Percentiles rank a stretch among this genome's conserved stretches.
Evolutionary conservation across 1,140 invertebrate species (phyloP).

Genomic region (Procambarus virginalis): DNA sequence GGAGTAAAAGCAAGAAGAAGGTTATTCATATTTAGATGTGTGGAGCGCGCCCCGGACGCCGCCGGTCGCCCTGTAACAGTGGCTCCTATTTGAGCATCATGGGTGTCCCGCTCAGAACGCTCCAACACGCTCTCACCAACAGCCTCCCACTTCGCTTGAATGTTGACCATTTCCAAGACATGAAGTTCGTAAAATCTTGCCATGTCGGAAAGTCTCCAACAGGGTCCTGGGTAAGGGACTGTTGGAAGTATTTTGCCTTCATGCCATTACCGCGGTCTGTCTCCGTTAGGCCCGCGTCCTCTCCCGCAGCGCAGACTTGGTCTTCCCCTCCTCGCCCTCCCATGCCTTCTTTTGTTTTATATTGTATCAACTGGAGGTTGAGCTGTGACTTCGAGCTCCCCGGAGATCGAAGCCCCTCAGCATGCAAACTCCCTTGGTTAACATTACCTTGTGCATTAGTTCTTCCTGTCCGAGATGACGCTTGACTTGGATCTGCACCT

Average conservation of each 20-base stretch:
- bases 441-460: background rate
- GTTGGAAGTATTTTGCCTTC: background rate
- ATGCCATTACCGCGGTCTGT: background rate
- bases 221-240: background rate
- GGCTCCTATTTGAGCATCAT: background rate
- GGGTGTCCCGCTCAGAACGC: background rate
- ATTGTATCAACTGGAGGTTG: no score
- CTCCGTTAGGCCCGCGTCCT: background rate
- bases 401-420: background rate
- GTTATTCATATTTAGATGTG: no score
- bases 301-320: background rate
- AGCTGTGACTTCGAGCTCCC: no score
- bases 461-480: background rate
- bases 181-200: background rate
- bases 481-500: background rate
- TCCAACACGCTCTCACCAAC: background rate
- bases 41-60: no score
- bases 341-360: background rate
- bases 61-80: no score
- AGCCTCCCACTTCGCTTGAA: background rate
- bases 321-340: background rate
- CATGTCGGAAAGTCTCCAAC: background rate
- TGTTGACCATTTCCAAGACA: background rate
- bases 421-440: background rate
- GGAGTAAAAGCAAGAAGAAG: no score